Evolutionary conservation across 2,888 invertebrate genomes (phyloP), one percentile per base, ranked within the genome.

Genomic region (Cephus runcator): DNA sequence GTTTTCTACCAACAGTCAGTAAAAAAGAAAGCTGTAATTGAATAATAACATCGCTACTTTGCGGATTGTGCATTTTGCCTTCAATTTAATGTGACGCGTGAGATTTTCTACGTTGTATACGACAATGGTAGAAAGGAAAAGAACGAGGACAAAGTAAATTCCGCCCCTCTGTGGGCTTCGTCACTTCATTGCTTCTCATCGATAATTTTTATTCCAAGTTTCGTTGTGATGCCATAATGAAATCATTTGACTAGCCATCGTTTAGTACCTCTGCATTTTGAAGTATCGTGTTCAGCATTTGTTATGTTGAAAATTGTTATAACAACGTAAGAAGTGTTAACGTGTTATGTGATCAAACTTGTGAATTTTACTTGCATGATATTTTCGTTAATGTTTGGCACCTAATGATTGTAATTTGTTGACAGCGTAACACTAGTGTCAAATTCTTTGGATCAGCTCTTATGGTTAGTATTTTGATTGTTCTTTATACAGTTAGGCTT

Each of bases 131-230:
- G 71, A 34, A 71, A 74, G 34, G 30, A 35, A 74, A 74, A 74
- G n/a, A 74, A 35, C 35, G 74, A 74, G 35, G 74, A 35, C 74
- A 74, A 74, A 23, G 74, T 35, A 74, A 74, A 74, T 74, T 35
- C 74, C 34, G 34, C 74, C 74, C 74, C 56, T 56, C 23, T 23
- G 23, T 56, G 56, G 56, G 23, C 9, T 56, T 56, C 6, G 23
- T 23, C 23, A 56, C 23, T 56, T 56, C 9, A 6, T 56, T 56
- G 23, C 9, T 56, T 56, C 9, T 56, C 23, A 23, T 56, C 56
- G 56, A 23, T 56, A 9, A 56, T 56, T 56, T 40, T 56, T 56
- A 23, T 9, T 23, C 56, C 56, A 15, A 40, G 40, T 56, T 23
- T 56, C 9, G 23, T 56, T 9, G 56, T 9, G 56, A 23, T 23